Base-by-base conservation (phyloP, 64 coral and sea anemone species). In the Hydrozoanthus tunicans region DNA sequence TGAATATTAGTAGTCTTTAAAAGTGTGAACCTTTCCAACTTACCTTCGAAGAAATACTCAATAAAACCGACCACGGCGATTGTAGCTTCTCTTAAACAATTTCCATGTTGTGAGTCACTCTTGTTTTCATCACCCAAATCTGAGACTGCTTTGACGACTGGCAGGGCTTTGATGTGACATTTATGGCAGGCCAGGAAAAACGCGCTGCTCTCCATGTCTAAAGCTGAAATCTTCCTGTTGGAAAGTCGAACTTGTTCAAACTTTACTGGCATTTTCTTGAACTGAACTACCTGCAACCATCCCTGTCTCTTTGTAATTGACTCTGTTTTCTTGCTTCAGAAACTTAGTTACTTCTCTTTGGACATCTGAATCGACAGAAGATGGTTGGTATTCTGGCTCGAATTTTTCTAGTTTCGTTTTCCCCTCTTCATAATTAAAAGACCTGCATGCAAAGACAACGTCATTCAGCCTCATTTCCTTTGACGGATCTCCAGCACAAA, bases 121-220 rank as follows among this genome's bases (percentile, higher is more conserved):
- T 84, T 84, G 0, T 6, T 66, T 66, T 84, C 23, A 54, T 84
- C 81, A 5, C 81, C 81, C 63, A 51, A 43, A 56, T 83, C 81
- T 7, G 81, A 83, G 14, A 84, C 59, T 7, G 81, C 81, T 64
- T 84, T 84, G 81, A 84, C 66, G n/a, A 84, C 81, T 62, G 81
- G 81, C 64, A 84, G 6, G 17, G 81, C 81, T 69, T 66, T 84
- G 20, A 64, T 7, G 3, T n/a, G 4, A 62, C 81, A 84, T 32
- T 10, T n/a, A 4, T 7, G 2, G 51, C 81, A 84, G 4, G 60
- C 81, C 14, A 17, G 59, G 81, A 84, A 84, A 26, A 65, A 84
- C 6, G 81, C 81, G 27, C 81, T 84, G 23, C 81, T 84, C 12
- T 84, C 81, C 81, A 84, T 84, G 23, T 84, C 81, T 27, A 84